Evolutionary conservation across 1,140 invertebrate genomes (phyloP).

Genomic region (Lordiphosa stackelbergi): DNA sequence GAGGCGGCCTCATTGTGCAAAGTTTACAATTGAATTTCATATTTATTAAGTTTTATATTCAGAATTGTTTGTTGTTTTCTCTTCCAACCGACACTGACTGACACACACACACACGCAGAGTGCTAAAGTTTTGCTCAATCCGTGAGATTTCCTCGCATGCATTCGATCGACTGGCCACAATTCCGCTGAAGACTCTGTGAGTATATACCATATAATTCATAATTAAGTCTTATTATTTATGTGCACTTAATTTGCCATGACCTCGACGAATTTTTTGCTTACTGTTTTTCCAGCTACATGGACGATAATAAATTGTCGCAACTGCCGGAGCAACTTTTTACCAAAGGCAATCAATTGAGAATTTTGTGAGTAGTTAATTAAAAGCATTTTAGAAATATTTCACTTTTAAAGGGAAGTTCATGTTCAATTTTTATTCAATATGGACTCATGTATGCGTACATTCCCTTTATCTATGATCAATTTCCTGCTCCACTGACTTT

Average conservation of each 20-base stretch:
- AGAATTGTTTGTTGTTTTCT: constrained; percentile 1
- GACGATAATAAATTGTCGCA: constrained; percentile 75
- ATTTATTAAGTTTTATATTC: constrained; percentile 44
- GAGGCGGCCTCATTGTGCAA: constrained; percentile 19
- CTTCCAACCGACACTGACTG: neutral
- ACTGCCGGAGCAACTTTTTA: constrained; percentile 68
- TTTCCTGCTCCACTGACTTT: constrained; percentile 2
- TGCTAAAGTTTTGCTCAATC: constrained; percentile 69
- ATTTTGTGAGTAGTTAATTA: constrained; percentile 71
- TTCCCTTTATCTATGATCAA: constrained; percentile 15
- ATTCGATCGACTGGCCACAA: constrained; percentile 57
- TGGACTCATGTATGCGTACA: constrained; percentile 1
- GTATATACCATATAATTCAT: constrained; percentile 58
- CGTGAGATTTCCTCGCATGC: constrained; percentile 54
- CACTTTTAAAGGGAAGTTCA: too few species aligned
- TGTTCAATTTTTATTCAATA: constrained; percentile 2
- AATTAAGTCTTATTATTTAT: constrained; percentile 69
- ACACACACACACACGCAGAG: constrained; percentile 28
- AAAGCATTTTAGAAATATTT: neutral
- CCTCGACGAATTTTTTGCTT: constrained; percentile 8
- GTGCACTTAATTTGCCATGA: constrained; percentile 50
- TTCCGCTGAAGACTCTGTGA: constrained; percentile 66
- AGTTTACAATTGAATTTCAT: constrained; percentile 49
- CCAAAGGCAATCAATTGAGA: constrained; percentile 68
- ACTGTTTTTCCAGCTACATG: constrained; percentile 63